phyloP scores from a whole-genome alignment of 2,888 invertebrate species.

The Digitonthophagus gazella region DNA sequence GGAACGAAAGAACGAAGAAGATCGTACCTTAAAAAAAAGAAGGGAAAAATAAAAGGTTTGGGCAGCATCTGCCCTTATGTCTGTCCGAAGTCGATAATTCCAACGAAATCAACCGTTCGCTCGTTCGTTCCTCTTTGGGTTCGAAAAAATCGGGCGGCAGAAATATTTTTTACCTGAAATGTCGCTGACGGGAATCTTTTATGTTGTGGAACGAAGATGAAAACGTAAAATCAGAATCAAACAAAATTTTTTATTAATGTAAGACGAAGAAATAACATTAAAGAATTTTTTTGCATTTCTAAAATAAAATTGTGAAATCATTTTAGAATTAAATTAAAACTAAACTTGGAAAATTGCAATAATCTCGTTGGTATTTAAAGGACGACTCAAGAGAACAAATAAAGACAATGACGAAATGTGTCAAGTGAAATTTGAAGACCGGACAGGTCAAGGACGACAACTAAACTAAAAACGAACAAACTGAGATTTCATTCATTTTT shows the following conservation, averaged over 20 bases:
- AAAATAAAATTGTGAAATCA: too few relatives aligned
- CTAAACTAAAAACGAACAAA: background rate
- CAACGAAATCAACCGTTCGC: too few relatives aligned
- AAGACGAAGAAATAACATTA: too few relatives aligned
- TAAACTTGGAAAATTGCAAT: background rate
- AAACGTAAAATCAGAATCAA: background rate
- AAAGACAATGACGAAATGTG: background rate
- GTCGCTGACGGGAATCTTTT: background rate
- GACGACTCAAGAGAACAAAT: conserved; percentile 1
- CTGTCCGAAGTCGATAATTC: background rate
- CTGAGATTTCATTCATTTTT: conserved; percentile 6
- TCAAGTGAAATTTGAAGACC: conserved; percentile 6
- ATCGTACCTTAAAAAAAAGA: background rate
- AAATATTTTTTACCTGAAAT: background rate
- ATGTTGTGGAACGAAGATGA: too few relatives aligned
- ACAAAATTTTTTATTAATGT: too few relatives aligned
- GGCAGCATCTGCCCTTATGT: background rate
- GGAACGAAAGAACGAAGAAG: background rate
- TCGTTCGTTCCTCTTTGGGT: background rate
- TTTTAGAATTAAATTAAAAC: background rate
- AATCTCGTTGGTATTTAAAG: background rate
- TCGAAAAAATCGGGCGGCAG: background rate
- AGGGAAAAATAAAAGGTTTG: background rate
- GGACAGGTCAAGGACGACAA: conserved; percentile 6
- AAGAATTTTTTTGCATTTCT: too few relatives aligned